These are phyloP conservation scores for Lasioglossum figueresi DNA, from an alignment of 2,888 invertebrate species.

Conservation along the genomic window DNA sequence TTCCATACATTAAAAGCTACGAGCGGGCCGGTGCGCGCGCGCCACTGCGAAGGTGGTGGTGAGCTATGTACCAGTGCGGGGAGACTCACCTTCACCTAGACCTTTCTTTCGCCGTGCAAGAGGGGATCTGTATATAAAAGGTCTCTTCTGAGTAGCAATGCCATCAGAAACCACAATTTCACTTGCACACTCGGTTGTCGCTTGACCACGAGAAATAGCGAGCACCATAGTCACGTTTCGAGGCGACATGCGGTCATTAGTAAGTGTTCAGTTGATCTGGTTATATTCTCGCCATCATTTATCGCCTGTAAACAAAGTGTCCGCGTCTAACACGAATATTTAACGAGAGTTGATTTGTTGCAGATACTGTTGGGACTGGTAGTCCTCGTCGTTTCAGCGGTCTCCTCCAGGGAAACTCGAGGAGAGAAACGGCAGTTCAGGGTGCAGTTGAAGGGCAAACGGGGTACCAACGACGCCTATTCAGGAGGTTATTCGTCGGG, in stretches of 20 bases:
- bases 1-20: conserved; percentile 31
- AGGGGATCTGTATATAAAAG: conserved; percentile 83
- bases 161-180: conserved; percentile 80
- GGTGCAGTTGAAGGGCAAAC: conserved; percentile 76
- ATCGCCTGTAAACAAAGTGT: neutral
- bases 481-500: conserved; percentile 69
- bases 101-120: conserved; percentile 82
- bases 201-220: conserved; percentile 58
- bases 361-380: conserved; percentile 77
- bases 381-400: conserved; percentile 70
- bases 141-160: conserved; percentile 81
- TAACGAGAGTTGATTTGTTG: neutral
- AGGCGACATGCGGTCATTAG: conserved; percentile 76
- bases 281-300: neutral
- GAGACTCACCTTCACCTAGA: conserved; percentile 84
- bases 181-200: conserved; percentile 71
- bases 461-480: conserved; percentile 76
- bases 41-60: conserved; percentile 46
- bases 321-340: neutral
- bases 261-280: conserved; percentile 71
- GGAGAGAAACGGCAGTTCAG: conserved; percentile 68
- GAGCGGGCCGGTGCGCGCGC: conserved; percentile 18
- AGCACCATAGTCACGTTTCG: conserved; percentile 51
- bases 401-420: conserved; percentile 70
- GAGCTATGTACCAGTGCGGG: conserved; percentile 57